phyloP scores from a whole-genome alignment of 2,113 vertebrate species.

The Hyaena hyaena region DNA sequence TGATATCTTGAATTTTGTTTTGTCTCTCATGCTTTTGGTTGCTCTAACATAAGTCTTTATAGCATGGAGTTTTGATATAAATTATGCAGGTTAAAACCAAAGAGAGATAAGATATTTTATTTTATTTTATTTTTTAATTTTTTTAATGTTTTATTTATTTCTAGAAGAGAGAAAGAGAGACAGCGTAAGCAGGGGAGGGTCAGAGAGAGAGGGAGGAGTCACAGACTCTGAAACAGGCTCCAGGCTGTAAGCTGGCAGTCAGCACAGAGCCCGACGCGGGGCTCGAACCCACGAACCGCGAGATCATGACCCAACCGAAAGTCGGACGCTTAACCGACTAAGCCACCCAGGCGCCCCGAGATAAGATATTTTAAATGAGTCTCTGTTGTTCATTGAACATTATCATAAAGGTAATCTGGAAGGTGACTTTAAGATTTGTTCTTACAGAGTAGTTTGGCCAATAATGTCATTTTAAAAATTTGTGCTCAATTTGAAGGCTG shows the following conservation, averaged over 20 bases:
- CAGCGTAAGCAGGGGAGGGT: too few species aligned
- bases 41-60: not conserved
- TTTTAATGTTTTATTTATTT: too few species aligned
- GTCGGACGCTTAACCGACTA: too few species aligned
- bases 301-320: too few species aligned
- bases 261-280: too few species aligned
- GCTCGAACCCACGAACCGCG: too few species aligned
- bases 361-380: conserved; percentile 27
- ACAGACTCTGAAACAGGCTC: too few species aligned
- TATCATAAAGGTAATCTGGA: not conserved
- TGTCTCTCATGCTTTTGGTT: not conserved
- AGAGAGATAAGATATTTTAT: conserved; percentile 24
- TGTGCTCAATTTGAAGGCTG: not conserved
- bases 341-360: not conserved
- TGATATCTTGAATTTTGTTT: not conserved
- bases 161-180: too few species aligned
- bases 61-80: not conserved
- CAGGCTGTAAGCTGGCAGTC: too few species aligned
- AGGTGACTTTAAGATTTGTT: not conserved
- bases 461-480: conserved; percentile 11
- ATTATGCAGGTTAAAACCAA: not conserved
- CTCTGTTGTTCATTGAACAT: not conserved
- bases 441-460: not conserved
- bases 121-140: too few species aligned
- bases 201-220: too few species aligned